Evolutionary conservation across 2,888 invertebrate genomes (phyloP).

Genomic region (Hartigia nigra): DNA sequence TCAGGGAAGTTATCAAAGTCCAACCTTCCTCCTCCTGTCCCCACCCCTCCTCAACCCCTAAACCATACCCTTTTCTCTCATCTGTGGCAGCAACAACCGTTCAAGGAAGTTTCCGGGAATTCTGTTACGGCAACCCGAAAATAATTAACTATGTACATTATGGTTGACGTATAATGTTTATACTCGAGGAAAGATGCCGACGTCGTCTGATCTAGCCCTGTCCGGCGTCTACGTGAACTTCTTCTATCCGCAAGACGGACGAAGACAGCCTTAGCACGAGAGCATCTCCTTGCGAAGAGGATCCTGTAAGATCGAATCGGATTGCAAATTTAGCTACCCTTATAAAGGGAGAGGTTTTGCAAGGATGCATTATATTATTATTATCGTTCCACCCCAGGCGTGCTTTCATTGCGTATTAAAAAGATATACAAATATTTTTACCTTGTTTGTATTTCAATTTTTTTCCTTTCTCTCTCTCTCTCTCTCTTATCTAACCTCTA

Average conservation of each 20-base stretch:
- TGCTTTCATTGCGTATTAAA: background rate
- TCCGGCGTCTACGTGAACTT: background rate
- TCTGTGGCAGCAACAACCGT: constrained; percentile 25
- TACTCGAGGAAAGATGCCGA: constrained; percentile 20
- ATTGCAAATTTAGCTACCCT: background rate
- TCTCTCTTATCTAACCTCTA: background rate
- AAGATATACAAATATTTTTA: background rate
- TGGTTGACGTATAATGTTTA: constrained; percentile 20
- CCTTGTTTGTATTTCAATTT: background rate
- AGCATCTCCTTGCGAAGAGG: constrained; percentile 15
- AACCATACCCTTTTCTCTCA: background rate
- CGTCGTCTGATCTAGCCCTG: constrained; percentile 15
- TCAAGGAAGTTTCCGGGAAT: constrained; percentile 24
- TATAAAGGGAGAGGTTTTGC: background rate
- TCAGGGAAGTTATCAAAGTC: constrained; percentile 41
- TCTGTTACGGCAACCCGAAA: constrained; percentile 30
- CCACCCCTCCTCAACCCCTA: background rate
- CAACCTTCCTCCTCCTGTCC: constrained; percentile 16
- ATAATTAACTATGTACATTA: constrained; percentile 46
- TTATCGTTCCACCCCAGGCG: background rate
- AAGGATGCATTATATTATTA: background rate
- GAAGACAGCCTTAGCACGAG: constrained; percentile 5
- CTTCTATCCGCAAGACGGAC: background rate
- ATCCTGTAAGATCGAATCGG: constrained; percentile 1
- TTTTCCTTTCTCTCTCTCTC: too few species aligned